Percentiles rank a stretch among this genome's conserved stretches.
These are phyloP conservation scores for Troides aeacus DNA, from an alignment of 2,888 invertebrate species.

Conservation along the genomic window DNA sequence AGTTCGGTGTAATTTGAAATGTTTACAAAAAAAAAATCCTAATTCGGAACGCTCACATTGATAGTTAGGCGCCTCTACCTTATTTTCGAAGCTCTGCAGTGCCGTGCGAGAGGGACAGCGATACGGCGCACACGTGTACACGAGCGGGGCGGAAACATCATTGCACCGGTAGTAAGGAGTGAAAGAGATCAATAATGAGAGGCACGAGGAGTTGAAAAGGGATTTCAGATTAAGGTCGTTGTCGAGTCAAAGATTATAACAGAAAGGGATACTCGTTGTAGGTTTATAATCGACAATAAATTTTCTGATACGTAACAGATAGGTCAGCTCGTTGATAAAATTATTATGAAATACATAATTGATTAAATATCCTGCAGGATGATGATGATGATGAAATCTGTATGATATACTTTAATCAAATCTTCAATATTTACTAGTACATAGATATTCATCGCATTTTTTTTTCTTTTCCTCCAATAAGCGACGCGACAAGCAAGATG, in stretches of 20 bases:
- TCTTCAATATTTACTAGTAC: no score
- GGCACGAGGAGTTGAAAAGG: conserved; percentile 80
- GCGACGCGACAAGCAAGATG: no score
- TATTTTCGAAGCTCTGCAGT: conserved; percentile 80
- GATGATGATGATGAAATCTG: no score
- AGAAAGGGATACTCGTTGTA: conserved; percentile 47
- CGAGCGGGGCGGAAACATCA: conserved; percentile 59
- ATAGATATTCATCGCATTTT: no score
- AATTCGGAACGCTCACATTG: conserved; percentile 68
- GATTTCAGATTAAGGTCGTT: conserved; percentile 81
- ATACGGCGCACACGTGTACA: conserved; percentile 40
- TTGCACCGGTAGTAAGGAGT: conserved; percentile 81
- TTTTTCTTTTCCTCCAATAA: no score
- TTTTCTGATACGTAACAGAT: not conserved
- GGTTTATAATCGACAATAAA: conserved; percentile 2
- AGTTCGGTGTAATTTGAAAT: not conserved
- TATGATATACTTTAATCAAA: no score
- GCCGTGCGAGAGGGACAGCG: conserved; percentile 59
- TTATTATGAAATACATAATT: no score
- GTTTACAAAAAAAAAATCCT: conserved; percentile 48
- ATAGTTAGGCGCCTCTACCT: conserved; percentile 70
- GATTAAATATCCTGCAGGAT: no score
- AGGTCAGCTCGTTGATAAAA: not conserved
- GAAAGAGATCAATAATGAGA: conserved; percentile 81
- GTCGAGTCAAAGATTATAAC: conserved; percentile 71